phyloP scores from a whole-genome alignment of 2,797 vertebrate species.

The Enteromius argenteus region DNA sequence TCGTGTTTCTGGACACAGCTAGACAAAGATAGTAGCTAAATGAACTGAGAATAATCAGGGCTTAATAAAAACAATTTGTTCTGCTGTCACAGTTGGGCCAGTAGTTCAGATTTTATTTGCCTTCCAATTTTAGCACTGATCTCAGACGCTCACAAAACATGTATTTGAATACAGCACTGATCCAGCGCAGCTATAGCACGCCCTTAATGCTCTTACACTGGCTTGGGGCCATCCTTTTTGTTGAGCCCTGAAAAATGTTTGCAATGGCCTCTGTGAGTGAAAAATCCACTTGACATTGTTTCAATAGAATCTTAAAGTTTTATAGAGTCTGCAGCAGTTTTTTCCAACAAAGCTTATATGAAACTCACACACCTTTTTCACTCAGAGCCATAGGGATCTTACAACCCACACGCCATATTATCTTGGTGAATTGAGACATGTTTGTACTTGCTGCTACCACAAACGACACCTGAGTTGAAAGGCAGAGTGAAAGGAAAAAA shows the following conservation, averaged over 20 bases:
- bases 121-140: conserved; percentile 3
- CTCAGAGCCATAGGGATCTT: conserved; percentile 34
- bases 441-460: conserved; percentile 54
- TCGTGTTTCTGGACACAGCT: conserved; percentile 9
- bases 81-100: conserved; percentile 14
- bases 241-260: not conserved
- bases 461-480: conserved; percentile 46
- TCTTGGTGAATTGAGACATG: conserved; percentile 58
- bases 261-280: conserved; percentile 17
- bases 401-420: conserved; percentile 46
- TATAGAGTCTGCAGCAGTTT: conserved; percentile 1
- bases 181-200: not conserved
- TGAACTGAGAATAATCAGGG: conserved; percentile 24
- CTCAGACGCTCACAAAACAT: not conserved
- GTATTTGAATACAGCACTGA: not conserved
- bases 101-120: conserved; percentile 14
- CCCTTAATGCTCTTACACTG: not conserved
- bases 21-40: conserved; percentile 20
- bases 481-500: conserved; percentile 15
- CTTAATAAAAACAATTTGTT: conserved; percentile 2
- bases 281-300: conserved; percentile 17
- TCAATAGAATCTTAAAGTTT: conserved; percentile 23
- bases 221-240: not conserved
- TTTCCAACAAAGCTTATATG: conserved; percentile 18
- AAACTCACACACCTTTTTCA: conserved; percentile 40